Evolutionary conservation across 2,888 invertebrate genomes (phyloP).

Genomic region (Cosmia trapezina): DNA sequence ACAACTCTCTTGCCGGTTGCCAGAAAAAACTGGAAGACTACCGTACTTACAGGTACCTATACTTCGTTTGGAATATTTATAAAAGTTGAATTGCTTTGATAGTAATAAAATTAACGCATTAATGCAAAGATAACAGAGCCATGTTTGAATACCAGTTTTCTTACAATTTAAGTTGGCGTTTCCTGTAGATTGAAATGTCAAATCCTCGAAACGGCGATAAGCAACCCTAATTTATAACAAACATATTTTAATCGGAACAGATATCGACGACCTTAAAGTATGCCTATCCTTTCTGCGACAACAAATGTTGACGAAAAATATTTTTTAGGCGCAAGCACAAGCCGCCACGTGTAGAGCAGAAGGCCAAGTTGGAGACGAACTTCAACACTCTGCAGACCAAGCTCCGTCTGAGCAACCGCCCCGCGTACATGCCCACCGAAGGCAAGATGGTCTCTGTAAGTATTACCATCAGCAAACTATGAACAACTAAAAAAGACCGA

Average conservation of each 20-base stretch:
- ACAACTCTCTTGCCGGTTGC: slow-evolving; percentile 99
- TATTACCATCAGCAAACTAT: slow-evolving; percentile 64
- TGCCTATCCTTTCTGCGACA: background rate
- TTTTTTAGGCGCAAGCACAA: slow-evolving; percentile 96
- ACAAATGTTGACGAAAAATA: background rate
- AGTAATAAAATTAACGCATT: background rate
- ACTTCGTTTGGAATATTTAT: background rate
- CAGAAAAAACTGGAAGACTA: slow-evolving; percentile 99
- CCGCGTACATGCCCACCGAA: slow-evolving; percentile 99
- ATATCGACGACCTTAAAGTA: background rate
- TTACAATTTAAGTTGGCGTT: background rate
- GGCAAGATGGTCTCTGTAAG: slow-evolving; percentile 99
- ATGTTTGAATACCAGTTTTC: slow-evolving; percentile 8
- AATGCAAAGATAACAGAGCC: background rate
- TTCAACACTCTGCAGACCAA: slow-evolving; percentile 99
- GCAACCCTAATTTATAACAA: background rate
- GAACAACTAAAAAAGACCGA: too few relatives aligned
- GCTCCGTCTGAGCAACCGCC: slow-evolving; percentile 98
- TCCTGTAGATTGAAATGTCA: slow-evolving; percentile 13
- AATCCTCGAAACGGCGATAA: slow-evolving; percentile 15
- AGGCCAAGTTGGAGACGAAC: slow-evolving; percentile 99
- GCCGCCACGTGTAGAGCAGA: slow-evolving; percentile 99
- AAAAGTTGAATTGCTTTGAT: background rate
- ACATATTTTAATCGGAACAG: too few relatives aligned
- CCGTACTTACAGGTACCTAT: slow-evolving; percentile 97